These are phyloP conservation scores for Danaus chrysippus DNA, from an alignment of 2,888 invertebrate species.

Conservation along the genomic window DNA sequence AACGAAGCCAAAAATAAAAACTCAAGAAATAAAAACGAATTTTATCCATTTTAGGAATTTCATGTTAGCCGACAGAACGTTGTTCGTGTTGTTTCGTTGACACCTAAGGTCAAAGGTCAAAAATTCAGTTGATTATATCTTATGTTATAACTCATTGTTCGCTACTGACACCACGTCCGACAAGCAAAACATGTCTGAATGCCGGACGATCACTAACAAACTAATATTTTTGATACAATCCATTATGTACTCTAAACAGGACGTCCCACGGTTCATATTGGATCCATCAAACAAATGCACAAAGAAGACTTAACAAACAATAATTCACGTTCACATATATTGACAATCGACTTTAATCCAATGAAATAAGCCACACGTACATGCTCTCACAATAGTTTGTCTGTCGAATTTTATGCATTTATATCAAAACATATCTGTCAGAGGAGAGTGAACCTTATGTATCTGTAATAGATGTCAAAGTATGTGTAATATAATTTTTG, in stretches of 20 bases:
- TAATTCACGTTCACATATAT: slow-evolving; percentile 11
- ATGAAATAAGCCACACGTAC: slow-evolving; percentile 13
- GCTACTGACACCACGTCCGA: slow-evolving; percentile 37
- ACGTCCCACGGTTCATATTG: slow-evolving; percentile 12
- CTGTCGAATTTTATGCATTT: slow-evolving; percentile 21
- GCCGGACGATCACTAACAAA: slow-evolving; percentile 27
- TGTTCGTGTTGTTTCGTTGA: no score
- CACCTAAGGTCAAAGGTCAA: background rate
- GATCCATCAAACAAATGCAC: slow-evolving; percentile 20
- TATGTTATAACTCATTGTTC: slow-evolving; percentile 37
- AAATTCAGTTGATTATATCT: slow-evolving; percentile 31
- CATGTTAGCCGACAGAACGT: background rate
- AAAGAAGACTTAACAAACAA: slow-evolving; percentile 18
- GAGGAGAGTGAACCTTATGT: slow-evolving; percentile 17
- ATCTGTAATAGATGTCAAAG: slow-evolving; percentile 9
- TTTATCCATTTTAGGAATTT: background rate
- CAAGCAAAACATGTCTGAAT: slow-evolving; percentile 35
- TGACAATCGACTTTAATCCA: slow-evolving; percentile 11
- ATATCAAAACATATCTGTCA: slow-evolving; percentile 9
- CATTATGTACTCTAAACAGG: slow-evolving; percentile 20
- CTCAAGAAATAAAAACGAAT: background rate
- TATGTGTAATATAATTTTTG: slow-evolving; percentile 18
- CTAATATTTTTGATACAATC: background rate
- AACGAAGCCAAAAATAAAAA: background rate
- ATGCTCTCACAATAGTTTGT: slow-evolving; percentile 23